Percentiles rank a stretch among this genome's conserved stretches.
phyloP scores from a whole-genome alignment of 92 coral and sea anemone species.

The Palythoa heliodiscus region DNA sequence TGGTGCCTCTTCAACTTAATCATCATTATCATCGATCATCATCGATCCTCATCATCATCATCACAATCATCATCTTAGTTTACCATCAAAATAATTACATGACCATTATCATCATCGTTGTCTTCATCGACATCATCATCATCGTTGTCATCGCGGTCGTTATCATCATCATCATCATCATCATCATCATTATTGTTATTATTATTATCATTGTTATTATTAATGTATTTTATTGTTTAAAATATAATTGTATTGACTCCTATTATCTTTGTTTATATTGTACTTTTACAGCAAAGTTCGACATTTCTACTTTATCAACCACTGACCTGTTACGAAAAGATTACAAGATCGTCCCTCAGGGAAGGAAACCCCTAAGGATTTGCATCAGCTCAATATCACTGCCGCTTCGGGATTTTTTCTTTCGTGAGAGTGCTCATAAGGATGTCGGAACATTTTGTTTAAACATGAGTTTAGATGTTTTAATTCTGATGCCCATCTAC shows the following conservation, averaged over 20 bases:
- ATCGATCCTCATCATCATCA: too few relatives aligned
- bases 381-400: slow-evolving; percentile 78
- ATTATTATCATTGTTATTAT: not conserved
- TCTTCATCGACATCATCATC: not conserved
- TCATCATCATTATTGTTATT: not conserved
- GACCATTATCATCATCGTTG: too few relatives aligned
- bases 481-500: slow-evolving; percentile 78
- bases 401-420: slow-evolving; percentile 55
- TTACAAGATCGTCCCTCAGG: slow-evolving; percentile 72
- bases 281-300: slow-evolving; percentile 75
- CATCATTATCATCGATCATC: too few relatives aligned
- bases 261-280: not conserved
- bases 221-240: not conserved
- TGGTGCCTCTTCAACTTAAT: too few relatives aligned
- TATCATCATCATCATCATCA: not conserved
- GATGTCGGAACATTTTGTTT: slow-evolving; percentile 56
- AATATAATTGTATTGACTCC: not conserved
- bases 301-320: slow-evolving; percentile 65
- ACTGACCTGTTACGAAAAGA: slow-evolving; percentile 78
- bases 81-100: too few relatives aligned
- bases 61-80: too few relatives aligned
- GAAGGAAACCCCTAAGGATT: slow-evolving; percentile 36
- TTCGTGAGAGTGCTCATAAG: slow-evolving; percentile 49
- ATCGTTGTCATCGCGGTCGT: not conserved
- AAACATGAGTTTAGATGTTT: slow-evolving; percentile 47